Base-by-base conservation (phyloP, 1,140 invertebrate genomes). In the Dendrolimus kikuchii region DNA sequence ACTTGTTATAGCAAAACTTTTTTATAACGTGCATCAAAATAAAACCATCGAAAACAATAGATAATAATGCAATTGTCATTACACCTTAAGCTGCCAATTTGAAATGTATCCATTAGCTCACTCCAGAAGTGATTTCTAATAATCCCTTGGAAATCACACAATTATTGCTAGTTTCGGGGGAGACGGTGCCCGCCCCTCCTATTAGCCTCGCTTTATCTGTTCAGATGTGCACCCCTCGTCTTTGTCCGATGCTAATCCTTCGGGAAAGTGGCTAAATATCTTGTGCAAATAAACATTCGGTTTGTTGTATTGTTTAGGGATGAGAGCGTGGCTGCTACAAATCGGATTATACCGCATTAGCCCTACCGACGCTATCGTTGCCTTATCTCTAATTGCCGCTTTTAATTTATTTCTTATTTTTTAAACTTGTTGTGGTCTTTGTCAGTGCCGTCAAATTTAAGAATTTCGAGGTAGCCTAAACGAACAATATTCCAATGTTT, bases 201-300 rank as follows among this genome's bases (percentile, higher is more conserved):
- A 81, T 86, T 86, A 83, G 78, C 68, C 64, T 64, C 66, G 65
- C 56, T 75, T 76, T 79, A 82, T 79, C 69, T 76, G 57, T 64
- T 43, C 49, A 38, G 44, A 53, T 46, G 10, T 52, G 42, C 45
- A 54, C 61, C 71, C 73, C 69, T 69, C 72, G 68, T 66, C 72
- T 74, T 67, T 71, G 74, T 77, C 71, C 64, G 60, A 65, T 71
- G 70, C 74, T 86, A 82, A 86, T 86, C 80, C 76, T 73, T 52
- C 71, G 68, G 82, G 82, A 79, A 86, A 80, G 82, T 81, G 80
- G 71, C 79, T 84, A 83, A 86, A 83, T 82, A 83, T 84, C 79
- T 86, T 86, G 80, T 83, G 75, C 79, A 86, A 86, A 86, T 81
- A 86, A 86, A 86, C 79, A 86, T 82, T 78, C 57, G 59, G 75